Evolutionary conservation across 1,140 invertebrate species (phyloP).

Genomic region (Diorhabda elongata): DNA sequence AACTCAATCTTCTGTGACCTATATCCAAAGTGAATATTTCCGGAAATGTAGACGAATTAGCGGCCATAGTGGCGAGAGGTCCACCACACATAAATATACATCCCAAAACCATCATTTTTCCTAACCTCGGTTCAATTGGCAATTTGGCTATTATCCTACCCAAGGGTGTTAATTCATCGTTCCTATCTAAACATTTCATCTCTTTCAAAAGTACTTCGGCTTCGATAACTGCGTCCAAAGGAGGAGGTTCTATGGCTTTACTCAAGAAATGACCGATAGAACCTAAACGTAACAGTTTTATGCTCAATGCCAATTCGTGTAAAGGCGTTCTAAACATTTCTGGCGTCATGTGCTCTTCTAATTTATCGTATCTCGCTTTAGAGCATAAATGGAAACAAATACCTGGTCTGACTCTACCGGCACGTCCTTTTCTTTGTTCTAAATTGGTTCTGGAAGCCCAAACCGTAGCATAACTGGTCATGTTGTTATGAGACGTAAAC

Average conservation of each 20-base stretch:
- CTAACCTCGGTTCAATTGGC: slow-evolving; percentile 87
- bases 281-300: slow-evolving; percentile 84
- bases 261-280: slow-evolving; percentile 87
- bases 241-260: slow-evolving; percentile 90
- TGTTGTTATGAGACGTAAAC: slow-evolving; percentile 93
- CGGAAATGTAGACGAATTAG: slow-evolving; percentile 87
- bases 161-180: slow-evolving; percentile 83
- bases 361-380: slow-evolving; percentile 61
- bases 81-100: slow-evolving; percentile 83
- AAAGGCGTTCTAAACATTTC: slow-evolving; percentile 95
- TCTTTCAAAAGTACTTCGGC: slow-evolving; percentile 73
- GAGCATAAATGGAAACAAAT: slow-evolving; percentile 89
- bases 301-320: slow-evolving; percentile 82
- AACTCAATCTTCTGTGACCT: slow-evolving; percentile 63
- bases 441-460: slow-evolving; percentile 91
- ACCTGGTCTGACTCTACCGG: slow-evolving; percentile 82
- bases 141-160: slow-evolving; percentile 88
- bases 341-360: slow-evolving; percentile 89
- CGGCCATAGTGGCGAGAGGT: slow-evolving; percentile 87
- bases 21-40: slow-evolving; percentile 78
- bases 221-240: slow-evolving; percentile 89
- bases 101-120: slow-evolving; percentile 92
- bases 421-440: slow-evolving; percentile 85
- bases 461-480: slow-evolving; percentile 91
- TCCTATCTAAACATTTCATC: slow-evolving; percentile 81